phyloP scores from a whole-genome alignment of 2,113 vertebrate genomes.

The Poicephalus gulielmi region DNA sequence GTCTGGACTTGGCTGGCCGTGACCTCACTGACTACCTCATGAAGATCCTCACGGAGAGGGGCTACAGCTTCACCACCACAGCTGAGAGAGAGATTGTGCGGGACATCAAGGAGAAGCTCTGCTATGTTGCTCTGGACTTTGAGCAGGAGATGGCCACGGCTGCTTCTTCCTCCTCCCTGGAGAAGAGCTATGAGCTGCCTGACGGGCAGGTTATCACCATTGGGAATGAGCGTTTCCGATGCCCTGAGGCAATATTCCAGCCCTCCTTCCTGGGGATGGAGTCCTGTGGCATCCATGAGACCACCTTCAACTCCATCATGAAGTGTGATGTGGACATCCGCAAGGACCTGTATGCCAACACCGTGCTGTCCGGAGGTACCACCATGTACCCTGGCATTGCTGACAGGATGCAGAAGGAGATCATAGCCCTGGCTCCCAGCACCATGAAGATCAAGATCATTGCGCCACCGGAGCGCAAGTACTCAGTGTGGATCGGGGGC shows the following conservation, averaged over 20 bases:
- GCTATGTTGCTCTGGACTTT: slow-evolving; percentile 76
- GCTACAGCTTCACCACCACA: slow-evolving; percentile 73
- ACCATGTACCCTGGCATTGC: slow-evolving; percentile 76
- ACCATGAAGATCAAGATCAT: slow-evolving; percentile 76
- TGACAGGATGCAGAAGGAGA: slow-evolving; percentile 75
- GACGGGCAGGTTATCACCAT: slow-evolving; percentile 78
- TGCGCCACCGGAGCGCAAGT: slow-evolving; percentile 59
- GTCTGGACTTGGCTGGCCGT: slow-evolving; percentile 68
- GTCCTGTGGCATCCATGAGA: slow-evolving; percentile 69
- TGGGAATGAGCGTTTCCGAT: slow-evolving; percentile 71
- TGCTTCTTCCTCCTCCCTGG: slow-evolving; percentile 51
- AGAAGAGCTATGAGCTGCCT: slow-evolving; percentile 75
- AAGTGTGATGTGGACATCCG: slow-evolving; percentile 69
- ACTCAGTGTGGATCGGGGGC: slow-evolving; percentile 71
- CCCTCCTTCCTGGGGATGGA: slow-evolving; percentile 74
- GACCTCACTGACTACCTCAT: slow-evolving; percentile 77
- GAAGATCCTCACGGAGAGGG: slow-evolving; percentile 73
- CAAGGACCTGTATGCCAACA: slow-evolving; percentile 73
- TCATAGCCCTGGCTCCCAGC: slow-evolving; percentile 43
- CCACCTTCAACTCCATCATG: slow-evolving; percentile 71
- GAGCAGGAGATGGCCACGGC: slow-evolving; percentile 74
- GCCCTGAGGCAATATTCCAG: slow-evolving; percentile 76
- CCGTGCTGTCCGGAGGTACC: slow-evolving; percentile 67
- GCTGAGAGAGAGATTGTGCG: slow-evolving; percentile 74
- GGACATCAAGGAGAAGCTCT: slow-evolving; percentile 77